Conservation (phyloP, 2,797 vertebrate species). For the Leucoraja ocellata region DNA sequence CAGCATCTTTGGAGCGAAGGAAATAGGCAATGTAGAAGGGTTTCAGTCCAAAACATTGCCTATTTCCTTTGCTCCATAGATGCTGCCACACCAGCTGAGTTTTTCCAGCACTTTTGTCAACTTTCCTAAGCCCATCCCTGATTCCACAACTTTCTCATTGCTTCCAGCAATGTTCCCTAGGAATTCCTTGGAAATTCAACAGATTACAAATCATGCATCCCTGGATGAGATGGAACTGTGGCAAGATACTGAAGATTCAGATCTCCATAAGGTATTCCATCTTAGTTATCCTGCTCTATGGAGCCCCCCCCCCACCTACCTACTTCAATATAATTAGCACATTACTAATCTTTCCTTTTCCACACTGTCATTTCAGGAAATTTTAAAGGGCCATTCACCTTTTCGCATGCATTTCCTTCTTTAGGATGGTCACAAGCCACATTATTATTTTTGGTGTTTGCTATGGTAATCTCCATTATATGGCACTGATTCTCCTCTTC, state of each 20-base stretch:
- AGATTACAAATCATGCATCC: not conserved
- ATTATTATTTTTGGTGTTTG: not conserved
- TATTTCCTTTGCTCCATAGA: too few species aligned
- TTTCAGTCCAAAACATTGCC: too few species aligned
- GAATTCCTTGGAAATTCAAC: not conserved
- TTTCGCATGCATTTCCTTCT: not conserved
- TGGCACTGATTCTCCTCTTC: not conserved
- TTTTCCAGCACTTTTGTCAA: too few species aligned
- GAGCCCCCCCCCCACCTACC: not conserved
- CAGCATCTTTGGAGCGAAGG: too few species aligned
- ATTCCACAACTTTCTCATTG: too few species aligned
- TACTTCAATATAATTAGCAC: not conserved
- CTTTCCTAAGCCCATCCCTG: too few species aligned
- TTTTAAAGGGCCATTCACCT: too few species aligned
- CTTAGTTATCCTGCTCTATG: not conserved
- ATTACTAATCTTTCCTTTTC: not conserved
- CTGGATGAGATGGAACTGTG: not conserved
- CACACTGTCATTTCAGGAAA: not conserved
- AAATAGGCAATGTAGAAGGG: too few species aligned
- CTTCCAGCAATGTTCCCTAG: not conserved
- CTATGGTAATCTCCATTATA: not conserved
- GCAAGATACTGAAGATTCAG: not conserved
- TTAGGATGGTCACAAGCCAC: not conserved
- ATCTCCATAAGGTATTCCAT: not conserved
- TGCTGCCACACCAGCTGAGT: too few species aligned